These are phyloP conservation scores for Camptogramma bilineatum DNA, from an alignment of 2,888 invertebrate genomes.

Conservation along the genomic window DNA sequence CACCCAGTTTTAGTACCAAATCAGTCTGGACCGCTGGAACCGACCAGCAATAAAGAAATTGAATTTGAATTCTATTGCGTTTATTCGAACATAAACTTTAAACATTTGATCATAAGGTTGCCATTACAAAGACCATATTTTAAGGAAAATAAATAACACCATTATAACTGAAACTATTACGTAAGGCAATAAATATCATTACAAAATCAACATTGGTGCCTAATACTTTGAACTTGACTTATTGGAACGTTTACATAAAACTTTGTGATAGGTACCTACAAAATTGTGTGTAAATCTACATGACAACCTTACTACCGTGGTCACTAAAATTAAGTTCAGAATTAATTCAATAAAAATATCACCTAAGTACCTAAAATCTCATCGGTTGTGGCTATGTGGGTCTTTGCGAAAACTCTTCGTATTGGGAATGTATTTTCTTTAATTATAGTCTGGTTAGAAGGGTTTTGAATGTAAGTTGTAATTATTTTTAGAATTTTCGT, in stretches of 20 bases:
- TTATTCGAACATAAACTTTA: constrained; percentile 59
- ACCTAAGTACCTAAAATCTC: constrained; percentile 16
- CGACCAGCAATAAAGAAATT: constrained; percentile 56
- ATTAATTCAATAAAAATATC: constrained; percentile 7
- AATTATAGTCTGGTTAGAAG: constrained; percentile 17
- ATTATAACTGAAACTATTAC: constrained; percentile 5
- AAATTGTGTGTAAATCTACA: constrained; percentile 42
- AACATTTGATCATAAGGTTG: constrained; percentile 71
- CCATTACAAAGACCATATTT: constrained; percentile 59
- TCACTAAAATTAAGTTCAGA: constrained; percentile 25
- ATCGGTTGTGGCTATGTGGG: constrained; percentile 67
- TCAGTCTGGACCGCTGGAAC: constrained; percentile 69
- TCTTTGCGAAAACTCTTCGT: constrained; percentile 65
- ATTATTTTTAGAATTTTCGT: constrained; percentile 61
- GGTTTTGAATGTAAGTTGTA: constrained; percentile 5
- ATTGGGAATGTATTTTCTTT: constrained; percentile 23
- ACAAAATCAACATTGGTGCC: constrained; percentile 17
- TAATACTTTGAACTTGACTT: constrained; percentile 13
- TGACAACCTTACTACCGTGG: constrained; percentile 70
- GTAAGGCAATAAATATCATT: constrained; percentile 22
- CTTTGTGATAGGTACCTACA: constrained; percentile 24
- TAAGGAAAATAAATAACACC: constrained; percentile 27
- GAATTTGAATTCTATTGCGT: constrained; percentile 54
- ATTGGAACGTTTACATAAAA: constrained; percentile 27
- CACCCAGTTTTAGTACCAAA: constrained; percentile 62